Evolutionary conservation across 2,113 vertebrate genomes (phyloP).

Genomic region (Typhlomys cinereus): DNA sequence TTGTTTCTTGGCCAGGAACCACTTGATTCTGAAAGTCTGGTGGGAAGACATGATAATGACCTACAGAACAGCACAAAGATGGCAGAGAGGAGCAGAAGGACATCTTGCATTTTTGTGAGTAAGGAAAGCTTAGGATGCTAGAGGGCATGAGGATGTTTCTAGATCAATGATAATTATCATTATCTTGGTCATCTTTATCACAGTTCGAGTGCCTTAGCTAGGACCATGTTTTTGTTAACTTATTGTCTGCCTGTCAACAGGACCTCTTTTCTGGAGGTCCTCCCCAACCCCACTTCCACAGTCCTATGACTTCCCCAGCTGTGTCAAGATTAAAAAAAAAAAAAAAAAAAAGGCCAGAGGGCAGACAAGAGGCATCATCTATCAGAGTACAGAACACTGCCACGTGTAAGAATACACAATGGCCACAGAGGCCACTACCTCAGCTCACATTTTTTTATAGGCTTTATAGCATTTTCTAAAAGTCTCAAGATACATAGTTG

Average conservation of each 20-base stretch:
- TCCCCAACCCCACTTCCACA: no score
- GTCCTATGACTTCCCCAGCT: no score
- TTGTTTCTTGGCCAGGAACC: no score
- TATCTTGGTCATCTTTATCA: constrained; percentile 34
- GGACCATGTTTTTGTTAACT: neutral
- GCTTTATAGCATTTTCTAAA: neutral
- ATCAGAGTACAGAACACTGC: neutral
- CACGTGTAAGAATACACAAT: no score
- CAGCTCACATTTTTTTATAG: neutral
- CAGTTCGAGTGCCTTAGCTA: neutral
- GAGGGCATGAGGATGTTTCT: neutral
- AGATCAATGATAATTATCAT: neutral
- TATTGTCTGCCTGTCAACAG: neutral
- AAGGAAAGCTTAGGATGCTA: neutral
- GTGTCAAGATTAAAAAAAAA: no score
- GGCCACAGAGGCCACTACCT: neutral
- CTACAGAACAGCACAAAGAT: no score
- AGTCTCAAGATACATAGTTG: no score
- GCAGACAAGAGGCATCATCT: neutral
- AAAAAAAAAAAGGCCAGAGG: neutral
- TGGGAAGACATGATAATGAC: no score
- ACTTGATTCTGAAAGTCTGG: no score
- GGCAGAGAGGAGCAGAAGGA: no score
- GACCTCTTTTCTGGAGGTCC: neutral
- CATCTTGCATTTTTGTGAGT: neutral